phyloP scores from a whole-genome alignment of 2,113 vertebrate species.

The Pelodiscus sinensis region DNA sequence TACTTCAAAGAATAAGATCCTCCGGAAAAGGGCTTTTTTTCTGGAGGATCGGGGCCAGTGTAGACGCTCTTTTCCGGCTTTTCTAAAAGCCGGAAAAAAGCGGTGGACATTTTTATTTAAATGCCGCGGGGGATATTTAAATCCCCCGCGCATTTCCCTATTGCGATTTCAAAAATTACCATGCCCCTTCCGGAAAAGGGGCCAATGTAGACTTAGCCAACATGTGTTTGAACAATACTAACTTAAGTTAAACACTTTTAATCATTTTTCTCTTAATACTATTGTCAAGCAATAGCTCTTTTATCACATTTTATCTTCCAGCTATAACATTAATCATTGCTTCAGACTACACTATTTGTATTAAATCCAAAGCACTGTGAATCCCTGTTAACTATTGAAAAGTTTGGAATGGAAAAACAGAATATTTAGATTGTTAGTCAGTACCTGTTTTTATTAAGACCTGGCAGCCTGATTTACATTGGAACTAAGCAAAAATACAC shows the following conservation, averaged over 20 bases:
- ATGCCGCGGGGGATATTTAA: too few species aligned
- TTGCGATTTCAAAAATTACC: too few species aligned
- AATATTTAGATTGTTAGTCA: slow-evolving; percentile 46
- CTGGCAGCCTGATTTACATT: not conserved
- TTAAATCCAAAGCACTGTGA: slow-evolving; percentile 21
- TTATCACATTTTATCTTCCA: slow-evolving; percentile 48
- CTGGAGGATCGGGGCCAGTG: too few species aligned
- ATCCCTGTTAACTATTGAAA: slow-evolving; percentile 51
- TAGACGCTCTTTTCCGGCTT: too few species aligned
- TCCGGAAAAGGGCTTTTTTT: too few species aligned
- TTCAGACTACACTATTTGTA: slow-evolving; percentile 30
- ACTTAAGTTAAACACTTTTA: slow-evolving; percentile 24
- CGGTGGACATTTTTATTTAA: too few species aligned
- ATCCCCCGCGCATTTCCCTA: too few species aligned
- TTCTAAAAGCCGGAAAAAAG: too few species aligned
- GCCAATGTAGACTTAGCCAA: too few species aligned
- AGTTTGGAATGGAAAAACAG: slow-evolving; percentile 23
- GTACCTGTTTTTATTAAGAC: slow-evolving; percentile 35
- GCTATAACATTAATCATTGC: slow-evolving; percentile 39
- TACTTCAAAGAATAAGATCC: too few species aligned
- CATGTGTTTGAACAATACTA: not conserved
- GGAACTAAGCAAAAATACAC: not conserved
- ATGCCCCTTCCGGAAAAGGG: too few species aligned
- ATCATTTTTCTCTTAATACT: slow-evolving; percentile 19
- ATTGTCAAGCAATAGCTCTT: slow-evolving; percentile 36